Base-by-base conservation (phyloP, 2,113 vertebrate species). In the Larimichthys polyactis region DNA sequence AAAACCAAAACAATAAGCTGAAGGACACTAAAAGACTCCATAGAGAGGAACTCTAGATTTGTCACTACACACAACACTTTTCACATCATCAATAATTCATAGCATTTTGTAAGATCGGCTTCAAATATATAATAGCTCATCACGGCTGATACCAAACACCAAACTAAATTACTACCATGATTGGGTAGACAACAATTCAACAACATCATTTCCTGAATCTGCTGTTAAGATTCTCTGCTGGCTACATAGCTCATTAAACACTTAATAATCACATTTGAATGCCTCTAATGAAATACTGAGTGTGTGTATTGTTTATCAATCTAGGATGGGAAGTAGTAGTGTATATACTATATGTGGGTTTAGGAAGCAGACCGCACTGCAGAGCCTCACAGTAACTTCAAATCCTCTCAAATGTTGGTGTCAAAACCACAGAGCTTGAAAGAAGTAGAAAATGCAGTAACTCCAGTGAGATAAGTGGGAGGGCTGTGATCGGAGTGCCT, bases 341-440 rank as follows among this genome's bases (percentile, higher is more conserved):
- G 59, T 10, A 19, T 24, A 20, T 6, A 49, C 22, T 44, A 11
- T 65, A 3, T n/a, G 49, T 16, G 22, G 54, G 63, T 71, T 80
- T n/a, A 63, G 22, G 36, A 24, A 22, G 4, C 54, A 59, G 49
- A 22, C 44, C 29, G 71, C 63, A 24, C 15, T 27, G 59, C 55
- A 49, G n/a, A 73, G 36, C n/a, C 27, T 49, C 48, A 58, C 20
- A 54, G 27, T 10, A 32, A 66, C 48, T 63, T 62, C 16, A 74
- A 89, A 87, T 60, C 55, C 65, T 27, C 55, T 74, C 44, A 36
- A 55, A 66, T 55, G 60, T 63, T 11, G 24, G 24, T 65, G 72
- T 76, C 79, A 64, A 74, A 85, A 69, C 16, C 75, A 66, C 78
- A 67, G 68, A 83, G 85, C 78, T 62, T 70, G 65, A 84, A 76